Base-by-base conservation (phyloP, 2,113 vertebrate species). In the Thamnaconus septentrionalis region DNA sequence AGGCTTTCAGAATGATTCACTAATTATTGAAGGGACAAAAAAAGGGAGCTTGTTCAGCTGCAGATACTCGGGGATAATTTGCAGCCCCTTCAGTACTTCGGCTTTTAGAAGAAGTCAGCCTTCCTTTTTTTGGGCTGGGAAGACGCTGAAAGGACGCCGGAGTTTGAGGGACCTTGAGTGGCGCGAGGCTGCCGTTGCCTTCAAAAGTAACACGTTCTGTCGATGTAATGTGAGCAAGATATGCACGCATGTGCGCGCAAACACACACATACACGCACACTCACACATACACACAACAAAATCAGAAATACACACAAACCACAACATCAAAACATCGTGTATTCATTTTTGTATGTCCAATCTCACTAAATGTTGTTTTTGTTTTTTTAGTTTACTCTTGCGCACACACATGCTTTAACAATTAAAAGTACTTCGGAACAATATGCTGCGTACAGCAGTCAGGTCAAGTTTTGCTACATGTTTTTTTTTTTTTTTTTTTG, bases 31-130 rank as follows among this genome's bases (percentile, higher is more conserved):
- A 31, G 18, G 18, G 18, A 31, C 18, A 31, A 31, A 31, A 31
- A 31, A 31, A 31, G 2, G 18, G 18, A 31, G 18, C 18, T 31
- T 31, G 18, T 31, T 31, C 18, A 89, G 83, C 78, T 76, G 76
- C 76, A 85, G 71, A 85, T 83, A 79, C 83, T 83, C 69, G 59
- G 70, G 75, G 86, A 87, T 75, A 84, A 85, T 83, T 87, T 82
- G 67, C 82, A 79, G 18, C 63, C 60, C 64, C 75, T 78, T 78
- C 75, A 83, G 76, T 73, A 78, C 77, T 79, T 58, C 55, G 73
- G 68, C 74, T 86, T 31, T 31, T 31, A 31, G 18, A 31, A 31
- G 18, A 2, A 31, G 18, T 31, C 18, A 31, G 18, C 18, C 2
- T 31, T 31, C 18, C 18, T 31, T 31, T 31, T 31, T 2, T 31